Evolutionary conservation across 2,888 invertebrate genomes (phyloP).

Genomic region (Napeogenes sylphis): DNA sequence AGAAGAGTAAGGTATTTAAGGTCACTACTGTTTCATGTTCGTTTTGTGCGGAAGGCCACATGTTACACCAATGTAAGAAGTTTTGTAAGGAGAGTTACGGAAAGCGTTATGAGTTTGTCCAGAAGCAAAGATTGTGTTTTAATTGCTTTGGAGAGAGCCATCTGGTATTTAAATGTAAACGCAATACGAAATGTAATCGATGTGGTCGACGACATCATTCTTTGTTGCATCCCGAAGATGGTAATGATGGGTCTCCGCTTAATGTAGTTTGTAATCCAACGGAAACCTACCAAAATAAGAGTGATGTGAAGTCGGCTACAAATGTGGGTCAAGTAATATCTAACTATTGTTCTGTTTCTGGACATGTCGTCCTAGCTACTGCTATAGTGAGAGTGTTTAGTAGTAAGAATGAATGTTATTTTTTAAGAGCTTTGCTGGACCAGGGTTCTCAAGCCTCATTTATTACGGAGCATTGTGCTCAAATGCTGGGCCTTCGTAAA

Average conservation of each 20-base stretch:
- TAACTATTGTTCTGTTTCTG: conserved; percentile 15
- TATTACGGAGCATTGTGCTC: conserved; percentile 26
- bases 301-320: neutral
- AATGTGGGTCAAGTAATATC: neutral
- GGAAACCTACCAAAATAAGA: neutral
- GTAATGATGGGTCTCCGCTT: too few species aligned
- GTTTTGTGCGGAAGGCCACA: too few species aligned
- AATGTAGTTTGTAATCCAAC: too few species aligned
- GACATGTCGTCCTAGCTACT: conserved; percentile 26
- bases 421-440: conserved; percentile 29
- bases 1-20: too few species aligned
- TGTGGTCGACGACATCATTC: too few species aligned
- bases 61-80: too few species aligned
- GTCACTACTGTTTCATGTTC: too few species aligned
- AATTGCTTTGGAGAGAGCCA: conserved; percentile 27
- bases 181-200: too few species aligned
- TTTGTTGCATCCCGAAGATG: too few species aligned
- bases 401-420: conserved; percentile 17
- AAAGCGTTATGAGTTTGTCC: conserved; percentile 26
- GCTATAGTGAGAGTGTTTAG: conserved; percentile 19
- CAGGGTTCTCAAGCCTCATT: conserved; percentile 33
- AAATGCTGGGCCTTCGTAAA: conserved; percentile 16
- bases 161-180: conserved; percentile 22
- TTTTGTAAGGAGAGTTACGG: neutral
- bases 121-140: conserved; percentile 28